Base-by-base conservation (phyloP, 64 coral and sea anemone species). In the Pachyseris speciosa region DNA sequence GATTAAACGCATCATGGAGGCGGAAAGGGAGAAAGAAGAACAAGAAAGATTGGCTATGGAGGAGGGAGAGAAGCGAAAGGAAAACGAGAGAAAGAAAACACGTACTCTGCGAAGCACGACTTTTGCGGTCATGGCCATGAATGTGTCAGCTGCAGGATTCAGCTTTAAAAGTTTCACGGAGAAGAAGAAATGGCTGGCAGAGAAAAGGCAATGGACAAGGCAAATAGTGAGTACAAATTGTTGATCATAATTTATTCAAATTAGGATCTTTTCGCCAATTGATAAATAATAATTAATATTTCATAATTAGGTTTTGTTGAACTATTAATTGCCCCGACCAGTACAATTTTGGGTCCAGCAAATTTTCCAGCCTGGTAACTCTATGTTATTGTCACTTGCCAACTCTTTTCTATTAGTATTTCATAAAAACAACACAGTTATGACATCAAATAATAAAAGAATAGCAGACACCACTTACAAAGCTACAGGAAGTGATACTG, bases 151-250 rank as follows among this genome's bases (percentile, higher is more conserved):
- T 37, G 77, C 74, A 49, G 88, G 88, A 38, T 81, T 61, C 39
- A 80, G 31, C 19, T 90, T 90, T 69, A 78, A 81, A 24, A 51
- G 44, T 65, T 90, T 90, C 27, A 50, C 77, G 16, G 88, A 90
- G 55, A 90, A 90, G 25, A 90, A 90, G 45, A 90, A 90, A 69
- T 90, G 88, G 88, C 74, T 91, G 25, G 84, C 84, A 27, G 89
- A 83, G 17, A 92, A 52, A 30, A 57, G 80, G 15, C 49, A 45
- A 29, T 83, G 68, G 78, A 64, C 44, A 12, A 64, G 50, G 19
- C 44, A 72, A 48, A 24, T 67, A 41, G 78, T 83, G 81, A 87
- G 85, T 88, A 37, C 13, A 32, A 34, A 13, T 65, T 7, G 19
- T 16, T 55, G 4, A 55, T 11, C 43, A 45, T 6, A 45, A 45